Evolutionary conservation across 2,797 vertebrate genomes (phyloP), one percentile per base, ranked within the genome.

Genomic region (Neosilurus hyrtlii): DNA sequence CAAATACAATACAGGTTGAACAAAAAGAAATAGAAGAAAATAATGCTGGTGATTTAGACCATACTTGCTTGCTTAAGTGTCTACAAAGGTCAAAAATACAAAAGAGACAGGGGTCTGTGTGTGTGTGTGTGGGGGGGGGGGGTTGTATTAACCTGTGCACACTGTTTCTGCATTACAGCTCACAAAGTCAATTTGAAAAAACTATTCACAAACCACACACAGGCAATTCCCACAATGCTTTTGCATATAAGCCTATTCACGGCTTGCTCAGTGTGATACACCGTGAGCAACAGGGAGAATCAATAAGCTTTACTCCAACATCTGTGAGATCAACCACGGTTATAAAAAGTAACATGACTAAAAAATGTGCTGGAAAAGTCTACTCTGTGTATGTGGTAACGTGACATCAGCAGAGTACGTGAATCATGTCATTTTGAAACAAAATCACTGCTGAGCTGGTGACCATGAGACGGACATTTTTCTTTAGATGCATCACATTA

Each of bases 141-240:
- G 43, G 49, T 24, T 10, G n/a, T 8, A 24, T 15, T 22, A 6
- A 49, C 26, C 35, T 24, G 59, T 51, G 75, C 43, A 49, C 14
- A 63, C 14, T 63, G 52, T 16, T 30, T 4, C 43, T 30, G 43
- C 61, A 65, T 65, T 30, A 65, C 8, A 79, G 76, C 24, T 26
- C 43, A 30, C 76, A 52, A n/a, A 16, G 75, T 63, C 16, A 51
- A 18, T 65, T 26, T 65, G 1, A 24, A n/a, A 20, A 61, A 65
- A 65, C 61, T 63, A 78, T 78, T 78, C 76, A 65, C 61, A 78
- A 78, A 20, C 43, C 76, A 65, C 61, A 52, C 61, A 52, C 62
- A 52, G 61, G n/a, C 61, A 20, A 52, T 52, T 65, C 52, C 15
- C 9, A 30, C 24, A 65, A 30, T 30, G 20, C 16, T 65, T 78